Evolutionary conservation across 2,113 vertebrate species (phyloP), one percentile per base, ranked within the genome.

Genomic region (Turdus rufiventris): DNA sequence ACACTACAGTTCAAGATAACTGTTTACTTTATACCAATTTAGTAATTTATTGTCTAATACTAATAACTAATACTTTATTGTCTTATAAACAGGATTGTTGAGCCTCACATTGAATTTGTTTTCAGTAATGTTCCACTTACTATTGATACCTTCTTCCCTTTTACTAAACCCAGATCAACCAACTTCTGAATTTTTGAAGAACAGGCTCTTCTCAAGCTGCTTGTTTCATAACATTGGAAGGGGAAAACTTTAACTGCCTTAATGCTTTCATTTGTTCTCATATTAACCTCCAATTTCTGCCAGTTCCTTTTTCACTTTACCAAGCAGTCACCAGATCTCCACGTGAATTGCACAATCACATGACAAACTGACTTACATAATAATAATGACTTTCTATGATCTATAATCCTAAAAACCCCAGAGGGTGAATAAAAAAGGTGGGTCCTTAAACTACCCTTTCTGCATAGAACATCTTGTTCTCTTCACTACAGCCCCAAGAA

Each of bases 301-400:
- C 38, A 71, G 67, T 85, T 96, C 88, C 86, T 66, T 74, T 93
- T 96, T 84, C 83, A 78, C 36, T 81, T 88, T 33, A 62, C 10
- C 9, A 67, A 78, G 23, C 16, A 81, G 80, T 78, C 89, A 94
- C 23, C 76, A 93, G 86, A 94, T 60, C 50, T n/a, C 42, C 86
- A 95, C 3, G 2, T 66, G 79, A 92, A 66, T 19, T 57, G 56
- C 43, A 88, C 17, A 58, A 60, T 34, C 80, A 65, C 11, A 56
- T 48, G 70, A 87, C 61, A 92, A 81, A 80, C 23, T 56, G 15
- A 61, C 26, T 90, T 51, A 16, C 17, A 88, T 38, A 76, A 73
- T 26, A 88, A 61, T 34, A 83, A 50, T 33, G 15, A 70, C 60
- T 81, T 77, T 75, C 40, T 63, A 56, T 25, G 26, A 88, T 19